These are phyloP conservation scores for Basileuterus tristriatus DNA, from an alignment of 2,797 vertebrate genomes.

Conservation along the genomic window DNA sequence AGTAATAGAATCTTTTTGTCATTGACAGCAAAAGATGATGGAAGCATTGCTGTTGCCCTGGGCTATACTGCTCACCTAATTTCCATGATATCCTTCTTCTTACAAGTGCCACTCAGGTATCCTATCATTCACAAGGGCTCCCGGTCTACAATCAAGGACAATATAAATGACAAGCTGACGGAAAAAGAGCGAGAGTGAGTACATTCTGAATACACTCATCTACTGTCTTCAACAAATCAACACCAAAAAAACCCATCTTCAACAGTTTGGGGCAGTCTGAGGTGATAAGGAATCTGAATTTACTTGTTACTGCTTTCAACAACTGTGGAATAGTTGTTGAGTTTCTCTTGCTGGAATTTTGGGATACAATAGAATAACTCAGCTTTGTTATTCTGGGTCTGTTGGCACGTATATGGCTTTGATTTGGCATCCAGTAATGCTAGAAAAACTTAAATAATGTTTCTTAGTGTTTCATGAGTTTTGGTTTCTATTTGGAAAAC, in stretches of 20 bases:
- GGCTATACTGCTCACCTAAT: constrained; percentile 97
- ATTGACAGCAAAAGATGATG: constrained; percentile 92
- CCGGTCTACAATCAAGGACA: constrained; percentile 95
- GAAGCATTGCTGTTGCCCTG: constrained; percentile 93
- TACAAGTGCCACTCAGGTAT: constrained; percentile 96
- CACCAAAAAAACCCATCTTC: no score
- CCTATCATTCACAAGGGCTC: constrained; percentile 97
- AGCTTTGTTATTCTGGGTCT: not conserved
- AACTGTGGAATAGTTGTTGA: fast-evolving
- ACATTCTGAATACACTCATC: not conserved
- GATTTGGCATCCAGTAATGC: not conserved
- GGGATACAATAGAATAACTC: not conserved
- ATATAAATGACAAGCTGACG: constrained; percentile 94
- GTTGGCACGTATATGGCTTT: not conserved
- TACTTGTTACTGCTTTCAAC: not conserved
- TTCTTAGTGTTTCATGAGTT: not conserved
- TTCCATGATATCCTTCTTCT: constrained; percentile 97
- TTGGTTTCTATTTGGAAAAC: not conserved
- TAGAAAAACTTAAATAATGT: not conserved
- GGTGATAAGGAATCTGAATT: fast-evolving
- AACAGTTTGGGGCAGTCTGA: not conserved
- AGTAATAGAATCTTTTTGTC: not conserved
- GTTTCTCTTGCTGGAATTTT: not conserved
- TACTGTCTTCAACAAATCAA: not conserved
- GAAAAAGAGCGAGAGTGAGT: constrained; percentile 99